Base-by-base conservation (phyloP, 1,140 invertebrate genomes). In the Apis dorsata region DNA sequence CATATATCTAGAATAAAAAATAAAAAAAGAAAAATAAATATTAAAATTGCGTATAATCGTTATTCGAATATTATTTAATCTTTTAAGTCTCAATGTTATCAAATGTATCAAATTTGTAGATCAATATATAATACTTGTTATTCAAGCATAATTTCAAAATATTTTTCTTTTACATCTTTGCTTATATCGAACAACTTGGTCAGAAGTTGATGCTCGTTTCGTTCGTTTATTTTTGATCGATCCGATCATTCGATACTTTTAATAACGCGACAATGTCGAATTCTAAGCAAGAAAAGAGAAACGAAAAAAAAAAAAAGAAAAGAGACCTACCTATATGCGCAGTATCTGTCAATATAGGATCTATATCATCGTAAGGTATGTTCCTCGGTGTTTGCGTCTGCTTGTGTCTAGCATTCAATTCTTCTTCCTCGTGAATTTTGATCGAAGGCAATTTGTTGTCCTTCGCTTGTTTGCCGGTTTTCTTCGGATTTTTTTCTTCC, bases 311-410 rank as follows among this genome's bases (percentile, higher is more conserved):
- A 44, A 62, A 4, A 19, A 2, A 2, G 21, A 19, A 1, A 10
- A 8, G 1, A 9, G 17, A 21, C n/a, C 55, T 86, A 87, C 86
- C 96, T 15, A 96, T 88, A 49, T 94, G 92, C 21, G 95, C 95
- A 15, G 93, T 68, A 69, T 89, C 74, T 5, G 94, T 94, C 66
- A 95, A 91, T 34, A 82, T 81, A 1, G 90, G 88, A 72, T 90
- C 68, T 51, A 94, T 91, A 75, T 95, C 95, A 87, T 95, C 95
- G 86, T 94, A 93, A 12, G 95, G 95, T 84, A 95, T 94, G 34
- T 93, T 91, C 87, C 93, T 94, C 34, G 95, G 95, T 5, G 95
- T 96, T 90, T 95, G 95, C 13, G 94, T 95, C 81, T 94, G 90
- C 89, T 95, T 95, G 0, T 92, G 74, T 5, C 15, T 34, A 8